Evolutionary conservation across 2,797 vertebrate species (phyloP), one percentile per base, ranked within the genome.

Genomic region (Sebastolobus alascanus): DNA sequence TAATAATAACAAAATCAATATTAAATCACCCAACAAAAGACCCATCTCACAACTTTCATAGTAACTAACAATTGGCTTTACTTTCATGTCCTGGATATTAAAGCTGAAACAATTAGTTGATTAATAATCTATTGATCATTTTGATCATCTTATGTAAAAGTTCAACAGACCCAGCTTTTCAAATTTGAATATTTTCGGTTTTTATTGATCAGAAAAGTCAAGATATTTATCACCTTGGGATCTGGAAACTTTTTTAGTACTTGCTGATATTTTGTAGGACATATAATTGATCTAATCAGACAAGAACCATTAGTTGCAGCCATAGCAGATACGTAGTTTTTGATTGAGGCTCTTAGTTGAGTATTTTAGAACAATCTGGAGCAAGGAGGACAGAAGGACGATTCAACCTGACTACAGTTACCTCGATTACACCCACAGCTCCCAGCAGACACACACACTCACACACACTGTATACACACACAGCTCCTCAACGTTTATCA

Each of bases 401-500:
- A 9, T 11, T 16, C 50, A 74, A 60, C 31, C 46, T 25, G 35
- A 55, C 46, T 37, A 29, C 22, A 55, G 65, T 38, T 27, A 82
- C 40, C 55, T 59, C 67, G 37, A 80, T 52, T 72, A 73, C 31
- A 61, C 74, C 25, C 33, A 59, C 55, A 46, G 22, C 69, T 80
- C 46, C 67, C 46, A 20, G 46, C 0, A 56, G 5, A 58, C 52
- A 12, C 50, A 43, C 50, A 46, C 40, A 65, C 63, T 12, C 29
- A 80, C 16, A 37, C 50, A 52, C 46, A 60, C 68, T n/a, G 22
- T 12, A 20, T 4, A 55, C 46, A 54, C 54, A 82, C 37, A 72
- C 67, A 63, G 71, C 38, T 72, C 66, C 63, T 69, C 50, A 40
- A 70, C 77, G 69, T 84, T 77, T 82, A 83, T 80, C 79, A 81